Conservation (phyloP, 1,140 invertebrate genomes). For the Zeugodacus cucurbitae region DNA sequence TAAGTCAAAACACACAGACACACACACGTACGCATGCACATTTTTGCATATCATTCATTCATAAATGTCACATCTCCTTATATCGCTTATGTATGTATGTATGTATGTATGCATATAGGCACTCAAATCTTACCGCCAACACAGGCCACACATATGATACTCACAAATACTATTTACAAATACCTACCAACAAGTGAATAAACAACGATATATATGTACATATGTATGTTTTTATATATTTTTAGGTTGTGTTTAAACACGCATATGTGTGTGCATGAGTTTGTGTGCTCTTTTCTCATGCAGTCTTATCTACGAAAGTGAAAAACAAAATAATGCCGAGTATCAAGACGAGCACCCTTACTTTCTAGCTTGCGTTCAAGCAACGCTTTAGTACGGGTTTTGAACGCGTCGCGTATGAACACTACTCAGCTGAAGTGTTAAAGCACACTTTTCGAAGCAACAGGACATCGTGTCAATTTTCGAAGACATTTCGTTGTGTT, state of each 20-base stretch:
- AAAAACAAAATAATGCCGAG: conserved; percentile 11
- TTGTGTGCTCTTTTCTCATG: neutral
- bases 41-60: neutral
- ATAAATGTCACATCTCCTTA: neutral
- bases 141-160: neutral
- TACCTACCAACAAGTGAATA: too few species aligned
- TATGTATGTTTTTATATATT: neutral
- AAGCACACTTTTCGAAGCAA: neutral
- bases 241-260: neutral
- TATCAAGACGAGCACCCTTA: conserved; percentile 16
- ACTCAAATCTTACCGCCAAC: neutral
- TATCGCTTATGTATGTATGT: neutral
- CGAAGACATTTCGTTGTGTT: neutral
- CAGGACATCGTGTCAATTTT: neutral
- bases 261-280: neutral
- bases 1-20: too few species aligned
- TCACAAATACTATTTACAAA: too few species aligned
- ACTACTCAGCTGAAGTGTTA: neutral
- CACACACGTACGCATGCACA: neutral
- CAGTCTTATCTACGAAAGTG: neutral
- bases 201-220: neutral
- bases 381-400: conserved; percentile 34
- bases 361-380: conserved; percentile 24
- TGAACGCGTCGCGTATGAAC: conserved; percentile 23
- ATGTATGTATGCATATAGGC: neutral